Conservation (phyloP, 2,113 vertebrate species). For the Amphilophus citrinellus region DNA sequence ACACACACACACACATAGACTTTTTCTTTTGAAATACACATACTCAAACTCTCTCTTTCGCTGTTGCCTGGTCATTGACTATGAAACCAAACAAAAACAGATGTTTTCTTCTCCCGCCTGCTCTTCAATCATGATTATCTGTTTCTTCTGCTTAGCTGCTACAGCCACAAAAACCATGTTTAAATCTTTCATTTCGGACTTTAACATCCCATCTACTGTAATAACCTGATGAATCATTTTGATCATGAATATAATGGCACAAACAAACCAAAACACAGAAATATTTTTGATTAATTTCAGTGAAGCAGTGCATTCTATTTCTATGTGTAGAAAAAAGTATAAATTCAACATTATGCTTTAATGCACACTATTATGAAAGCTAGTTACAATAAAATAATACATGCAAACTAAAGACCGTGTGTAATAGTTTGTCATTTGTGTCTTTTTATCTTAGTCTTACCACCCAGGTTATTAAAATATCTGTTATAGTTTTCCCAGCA, state of each 20-base stretch:
- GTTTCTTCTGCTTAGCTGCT: neutral
- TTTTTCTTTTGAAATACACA: slow-evolving; percentile 40
- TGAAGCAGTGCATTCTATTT: neutral
- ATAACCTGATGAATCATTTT: neutral
- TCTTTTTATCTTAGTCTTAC: neutral
- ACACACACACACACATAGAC: neutral
- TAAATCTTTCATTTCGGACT: neutral
- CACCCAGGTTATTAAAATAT: neutral
- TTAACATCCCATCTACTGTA: neutral
- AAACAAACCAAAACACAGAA: neutral
- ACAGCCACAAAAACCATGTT: neutral
- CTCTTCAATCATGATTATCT: slow-evolving; percentile 20
- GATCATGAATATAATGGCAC: neutral
- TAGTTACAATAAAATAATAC: neutral
- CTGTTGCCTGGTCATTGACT: slow-evolving; percentile 30
- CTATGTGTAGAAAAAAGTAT: neutral
- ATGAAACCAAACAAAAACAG: slow-evolving; percentile 41
- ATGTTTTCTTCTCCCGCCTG: slow-evolving; percentile 38
- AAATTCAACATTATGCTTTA: neutral
- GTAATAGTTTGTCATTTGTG: neutral
- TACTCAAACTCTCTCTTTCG: neutral
- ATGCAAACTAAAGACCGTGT: neutral
- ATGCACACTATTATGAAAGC: neutral
- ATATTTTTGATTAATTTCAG: neutral
- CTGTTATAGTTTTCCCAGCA: neutral